These are phyloP conservation scores for Fragum whitleyi DNA, from an alignment of 2,888 invertebrate species.

Conservation along the genomic window DNA sequence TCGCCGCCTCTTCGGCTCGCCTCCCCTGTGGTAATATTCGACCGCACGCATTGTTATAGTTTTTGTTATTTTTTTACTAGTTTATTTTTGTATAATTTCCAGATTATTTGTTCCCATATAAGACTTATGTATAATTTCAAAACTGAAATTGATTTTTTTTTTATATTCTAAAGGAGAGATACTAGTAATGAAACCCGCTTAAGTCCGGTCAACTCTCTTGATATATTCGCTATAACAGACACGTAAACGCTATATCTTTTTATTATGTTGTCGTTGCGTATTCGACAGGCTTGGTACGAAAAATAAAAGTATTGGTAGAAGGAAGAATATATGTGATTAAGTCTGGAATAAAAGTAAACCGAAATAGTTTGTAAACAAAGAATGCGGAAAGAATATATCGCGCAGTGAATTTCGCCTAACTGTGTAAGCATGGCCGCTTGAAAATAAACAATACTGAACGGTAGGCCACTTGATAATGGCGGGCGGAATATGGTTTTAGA, in stretches of 20 bases:
- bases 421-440: slow-evolving; percentile 25
- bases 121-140: too few species aligned
- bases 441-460: slow-evolving; percentile 28
- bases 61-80: not conserved
- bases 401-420: slow-evolving; percentile 23
- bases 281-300: too few species aligned
- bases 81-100: not conserved
- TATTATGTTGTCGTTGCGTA: too few species aligned
- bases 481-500: slow-evolving; percentile 18
- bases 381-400: not conserved
- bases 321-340: too few species aligned
- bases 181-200: too few species aligned
- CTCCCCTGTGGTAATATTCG: slow-evolving; percentile 41
- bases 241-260: too few species aligned
- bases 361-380: not conserved
- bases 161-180: too few species aligned
- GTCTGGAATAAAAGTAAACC: not conserved
- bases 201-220: too few species aligned
- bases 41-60: slow-evolving; percentile 43
- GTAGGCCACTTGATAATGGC: slow-evolving; percentile 24
- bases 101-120: too few species aligned
- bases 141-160: too few species aligned
- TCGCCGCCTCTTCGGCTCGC: slow-evolving; percentile 14
- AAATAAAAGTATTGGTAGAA: too few species aligned
- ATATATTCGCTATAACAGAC: too few species aligned